phyloP scores from a whole-genome alignment of 2,888 invertebrate genomes.

The Horisme vitalbata region DNA sequence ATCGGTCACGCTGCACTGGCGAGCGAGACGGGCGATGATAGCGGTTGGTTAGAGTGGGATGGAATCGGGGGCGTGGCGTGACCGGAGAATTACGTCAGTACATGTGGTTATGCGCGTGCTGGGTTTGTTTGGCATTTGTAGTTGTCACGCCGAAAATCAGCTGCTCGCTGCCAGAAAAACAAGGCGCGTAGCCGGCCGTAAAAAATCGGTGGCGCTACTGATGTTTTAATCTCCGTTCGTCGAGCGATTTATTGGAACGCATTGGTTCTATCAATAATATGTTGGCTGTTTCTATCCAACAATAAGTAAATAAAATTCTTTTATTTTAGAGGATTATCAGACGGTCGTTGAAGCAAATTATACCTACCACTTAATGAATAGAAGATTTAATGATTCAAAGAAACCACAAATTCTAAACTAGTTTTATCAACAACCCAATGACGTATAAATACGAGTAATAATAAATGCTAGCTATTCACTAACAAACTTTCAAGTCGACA shows the following conservation, averaged over 20 bases:
- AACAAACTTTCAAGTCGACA: too few relatives aligned
- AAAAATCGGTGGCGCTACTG: slow-evolving; percentile 31
- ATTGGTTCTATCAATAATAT: neutral
- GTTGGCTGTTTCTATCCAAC: slow-evolving; percentile 3
- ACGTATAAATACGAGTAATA: too few relatives aligned
- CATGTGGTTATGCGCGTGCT: slow-evolving; percentile 64
- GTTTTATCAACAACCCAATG: too few relatives aligned
- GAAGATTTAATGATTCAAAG: too few relatives aligned
- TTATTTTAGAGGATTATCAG: neutral
- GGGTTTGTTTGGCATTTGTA: slow-evolving; percentile 60
- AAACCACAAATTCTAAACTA: too few relatives aligned
- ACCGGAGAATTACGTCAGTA: slow-evolving; percentile 63
- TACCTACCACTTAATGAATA: neutral
- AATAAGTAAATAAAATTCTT: neutral
- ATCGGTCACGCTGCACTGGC: slow-evolving; percentile 62
- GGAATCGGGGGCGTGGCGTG: slow-evolving; percentile 57
- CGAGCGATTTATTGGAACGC: neutral
- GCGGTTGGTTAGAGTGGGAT: slow-evolving; percentile 50
- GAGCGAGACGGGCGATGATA: slow-evolving; percentile 50
- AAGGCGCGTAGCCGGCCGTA: slow-evolving; percentile 38
- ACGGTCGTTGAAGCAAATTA: neutral
- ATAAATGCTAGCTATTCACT: too few relatives aligned
- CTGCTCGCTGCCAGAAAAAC: slow-evolving; percentile 64
- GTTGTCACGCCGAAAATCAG: slow-evolving; percentile 74
- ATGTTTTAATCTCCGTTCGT: slow-evolving; percentile 8